Evolutionary conservation across 2,113 vertebrate genomes (phyloP), one percentile per base, ranked within the genome.

Genomic region (Rhynchomys soricoides): DNA sequence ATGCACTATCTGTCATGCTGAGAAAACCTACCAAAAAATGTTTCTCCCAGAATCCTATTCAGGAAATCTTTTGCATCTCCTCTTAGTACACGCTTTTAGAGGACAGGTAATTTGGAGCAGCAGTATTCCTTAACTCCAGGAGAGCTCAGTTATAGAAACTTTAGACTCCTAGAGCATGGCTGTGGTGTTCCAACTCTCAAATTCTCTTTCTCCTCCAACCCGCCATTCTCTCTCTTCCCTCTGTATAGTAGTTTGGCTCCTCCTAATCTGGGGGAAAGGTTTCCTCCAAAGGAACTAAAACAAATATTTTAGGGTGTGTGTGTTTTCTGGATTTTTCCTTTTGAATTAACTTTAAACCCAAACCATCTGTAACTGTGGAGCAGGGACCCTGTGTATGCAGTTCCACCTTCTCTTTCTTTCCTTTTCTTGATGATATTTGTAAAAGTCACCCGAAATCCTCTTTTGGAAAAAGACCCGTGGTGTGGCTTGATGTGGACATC

Each of bases 331-430:
- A 55, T 7, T 40, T 95, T 91, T 66, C 15, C 66, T 86, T 96
- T 89, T 90, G 37, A 85, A 83, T 37, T 82, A 89, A 91, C 91
- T 87, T 90, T 91, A 62, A 48, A 26, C 43, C 93, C 21, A 21
- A 78, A 37, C 89, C 81, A 68, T 40, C 90, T 90, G 0, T 21
- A 77, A 57, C 75, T 5, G 31, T 29, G 71, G 52, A 89, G 34
- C 3, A 24, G 59, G 91, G 48, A 85, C 87, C 7, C 19, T 90
- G 1, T 57, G 55, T 78, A 37, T 3, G 26, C 26, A 85, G 22
- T 75, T 7, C 5, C 24, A 62, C 7, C 11, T 50, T 75, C 21
- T 45, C 62, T 77, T 89, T 74, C 71, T 81, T 68, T 50, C 82
- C 21, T 31, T 90, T 5, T 62, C 45, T 74, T 78, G 52, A 59